A percentile compares a stretch with the other conserved stretches of the same genome.
Conservation (phyloP, 1,140 invertebrate genomes). For the Pseudomyrmex dendroicus region DNA sequence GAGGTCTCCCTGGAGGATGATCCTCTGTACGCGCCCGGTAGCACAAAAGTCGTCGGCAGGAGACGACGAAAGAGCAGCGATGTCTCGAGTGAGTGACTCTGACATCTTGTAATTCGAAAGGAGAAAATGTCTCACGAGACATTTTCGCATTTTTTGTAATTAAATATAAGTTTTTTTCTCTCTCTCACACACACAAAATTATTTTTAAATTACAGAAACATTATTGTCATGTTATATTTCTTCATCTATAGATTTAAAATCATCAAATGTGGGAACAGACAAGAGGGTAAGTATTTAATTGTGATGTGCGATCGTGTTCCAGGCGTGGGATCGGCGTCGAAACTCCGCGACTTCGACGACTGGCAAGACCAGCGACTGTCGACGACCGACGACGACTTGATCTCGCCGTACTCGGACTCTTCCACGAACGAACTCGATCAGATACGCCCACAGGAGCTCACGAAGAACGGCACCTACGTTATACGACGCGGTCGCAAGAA, state of each 20-base stretch:
- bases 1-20: slow-evolving; percentile 91
- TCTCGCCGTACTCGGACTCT: slow-evolving; percentile 89
- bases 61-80: slow-evolving; percentile 85
- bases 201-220: background rate
- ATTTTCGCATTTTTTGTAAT: too few species aligned
- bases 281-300: too few species aligned
- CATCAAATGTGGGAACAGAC: too few species aligned
- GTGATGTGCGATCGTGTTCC: slow-evolving; percentile 68
- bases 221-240: background rate
- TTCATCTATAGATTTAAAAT: too few species aligned
- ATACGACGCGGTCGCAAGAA: slow-evolving; percentile 88
- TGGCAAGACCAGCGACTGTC: slow-evolving; percentile 88
- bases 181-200: background rate
- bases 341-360: slow-evolving; percentile 87
- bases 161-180: background rate
- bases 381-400: slow-evolving; percentile 88
- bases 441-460: slow-evolving; percentile 85
- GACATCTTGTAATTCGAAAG: too few species aligned
- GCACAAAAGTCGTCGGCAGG: slow-evolving; percentile 89
- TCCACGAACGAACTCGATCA: slow-evolving; percentile 85
- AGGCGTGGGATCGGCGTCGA: slow-evolving; percentile 87
- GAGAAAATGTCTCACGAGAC: too few species aligned
- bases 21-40: slow-evolving; percentile 89
- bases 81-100: slow-evolving; percentile 83
- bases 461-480: slow-evolving; percentile 90